Base-by-base conservation (phyloP, 2,113 vertebrate species). In the Meriones unguiculatus region DNA sequence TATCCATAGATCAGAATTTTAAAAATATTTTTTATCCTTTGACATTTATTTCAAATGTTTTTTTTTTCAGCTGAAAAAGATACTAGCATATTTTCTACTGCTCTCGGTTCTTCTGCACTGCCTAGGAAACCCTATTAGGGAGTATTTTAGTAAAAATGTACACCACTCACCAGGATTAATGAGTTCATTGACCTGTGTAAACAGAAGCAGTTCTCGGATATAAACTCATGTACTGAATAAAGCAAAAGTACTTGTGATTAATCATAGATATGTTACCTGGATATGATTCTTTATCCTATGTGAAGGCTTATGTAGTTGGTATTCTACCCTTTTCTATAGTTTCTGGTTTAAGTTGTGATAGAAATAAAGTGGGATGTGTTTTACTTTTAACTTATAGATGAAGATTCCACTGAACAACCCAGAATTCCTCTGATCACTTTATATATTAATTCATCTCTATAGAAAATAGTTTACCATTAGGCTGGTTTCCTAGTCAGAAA, bases 211-310 rank as follows among this genome's bases (percentile, higher is more conserved):
- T 77, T 90, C 65, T 93, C 65, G 85, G 38, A 95, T 89, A 18
- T 50, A 82, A 72, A 93, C 89, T 90, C 41, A 35, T 64, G 24
- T 18, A 78, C 76, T 50, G 46, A 97, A 88, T 54, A 65, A 96
- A 90, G 64, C 41, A 80, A 91, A 90, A 38, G 38, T 70, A 50
- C 70, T 90, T 75, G n/a, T 93, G 85, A 67, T 77, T 95, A 93
- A 88, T 93, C 13, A 78, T 13, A 69, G 76, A 35, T 46, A 46
- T 5, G 30, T 38, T 91, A 76, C 72, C 38, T 90, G 35, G 84
- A 69, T 57, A 62, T 57, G 32, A n/a, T 92, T 96, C 75, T 94
- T 93, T n/a, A 67, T 46, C 15, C 52, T 85, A 38, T 0, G 0
- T 65, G 92, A 80, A 85, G 8, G 38, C 14, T 72, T 64, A 59